Evolutionary conservation across 37 sponge, comb jelly and placozoan genomes (phyloP).

Genomic region (Cliona cf. orientalis): DNA sequence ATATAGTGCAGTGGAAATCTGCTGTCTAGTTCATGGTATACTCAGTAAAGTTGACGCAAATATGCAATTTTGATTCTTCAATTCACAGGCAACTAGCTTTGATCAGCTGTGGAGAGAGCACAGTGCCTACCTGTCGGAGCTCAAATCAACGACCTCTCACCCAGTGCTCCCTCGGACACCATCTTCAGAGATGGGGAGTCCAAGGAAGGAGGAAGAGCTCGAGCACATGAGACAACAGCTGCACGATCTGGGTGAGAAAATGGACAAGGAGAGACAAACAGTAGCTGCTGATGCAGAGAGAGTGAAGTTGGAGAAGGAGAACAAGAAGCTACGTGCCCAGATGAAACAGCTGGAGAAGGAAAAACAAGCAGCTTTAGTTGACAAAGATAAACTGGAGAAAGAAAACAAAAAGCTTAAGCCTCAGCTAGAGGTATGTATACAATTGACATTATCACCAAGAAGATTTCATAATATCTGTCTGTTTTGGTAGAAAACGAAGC

Average conservation of each 20-base stretch:
- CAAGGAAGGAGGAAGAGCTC: conserved; percentile 15
- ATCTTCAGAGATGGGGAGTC: conserved; percentile 10
- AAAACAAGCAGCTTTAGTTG: too few relatives aligned
- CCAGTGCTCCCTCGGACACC: conserved; percentile 4
- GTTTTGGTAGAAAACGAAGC: not conserved
- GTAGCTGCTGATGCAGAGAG: too few relatives aligned
- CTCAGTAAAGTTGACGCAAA: not conserved
- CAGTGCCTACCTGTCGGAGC: not conserved
- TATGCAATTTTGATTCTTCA: not conserved
- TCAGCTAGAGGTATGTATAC: not conserved
- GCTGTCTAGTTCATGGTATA: not conserved
- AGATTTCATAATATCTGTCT: too few relatives aligned
- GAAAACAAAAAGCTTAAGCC: not conserved
- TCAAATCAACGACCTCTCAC: conserved; percentile 25
- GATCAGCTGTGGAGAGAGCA: conserved; percentile 29
- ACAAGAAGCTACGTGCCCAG: too few relatives aligned
- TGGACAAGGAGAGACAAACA: conserved; percentile 9
- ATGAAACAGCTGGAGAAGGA: too few relatives aligned
- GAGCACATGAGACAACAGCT: conserved; percentile 57
- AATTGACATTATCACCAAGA: too few relatives aligned
- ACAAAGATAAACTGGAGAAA: too few relatives aligned
- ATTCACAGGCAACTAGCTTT: conserved; percentile 32
- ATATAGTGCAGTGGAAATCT: not conserved
- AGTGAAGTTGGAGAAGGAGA: not conserved
- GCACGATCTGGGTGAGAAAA: conserved; percentile 19